Percentiles rank a stretch among this genome's conserved stretches.
Evolutionary conservation across 2,888 invertebrate species (phyloP).

Genomic region (Conops quadrifasciatus): DNA sequence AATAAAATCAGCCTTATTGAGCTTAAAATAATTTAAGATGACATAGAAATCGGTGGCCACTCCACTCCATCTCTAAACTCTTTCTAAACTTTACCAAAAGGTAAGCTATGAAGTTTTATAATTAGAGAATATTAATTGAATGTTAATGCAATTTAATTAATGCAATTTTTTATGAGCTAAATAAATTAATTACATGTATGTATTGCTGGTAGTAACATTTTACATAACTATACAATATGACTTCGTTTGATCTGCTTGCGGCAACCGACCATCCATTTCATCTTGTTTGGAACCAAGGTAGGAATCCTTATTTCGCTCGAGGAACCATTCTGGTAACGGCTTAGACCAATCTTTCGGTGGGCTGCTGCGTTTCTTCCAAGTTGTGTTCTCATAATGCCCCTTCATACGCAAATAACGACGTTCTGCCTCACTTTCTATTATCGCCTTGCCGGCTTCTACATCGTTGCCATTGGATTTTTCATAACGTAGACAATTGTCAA

Average conservation of each 20-base stretch:
- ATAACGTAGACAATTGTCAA: constrained; percentile 78
- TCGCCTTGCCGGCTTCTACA: constrained; percentile 70
- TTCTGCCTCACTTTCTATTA: constrained; percentile 77
- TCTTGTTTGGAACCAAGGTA: constrained; percentile 74
- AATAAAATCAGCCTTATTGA: too few relatives aligned
- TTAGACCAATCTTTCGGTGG: constrained; percentile 86
- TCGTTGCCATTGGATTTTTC: constrained; percentile 68
- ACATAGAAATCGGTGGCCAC: too few relatives aligned
- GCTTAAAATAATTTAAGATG: too few relatives aligned
- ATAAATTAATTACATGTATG: background rate
- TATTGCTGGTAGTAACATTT: background rate
- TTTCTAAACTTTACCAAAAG: too few relatives aligned
- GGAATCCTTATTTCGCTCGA: constrained; percentile 72
- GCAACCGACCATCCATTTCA: constrained; percentile 67
- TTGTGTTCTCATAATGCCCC: constrained; percentile 77
- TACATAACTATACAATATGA: constrained; percentile 58
- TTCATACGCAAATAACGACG: constrained; percentile 72
- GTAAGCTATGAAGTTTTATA: too few relatives aligned
- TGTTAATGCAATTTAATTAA: too few relatives aligned
- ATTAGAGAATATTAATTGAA: too few relatives aligned
- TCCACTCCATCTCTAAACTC: too few relatives aligned
- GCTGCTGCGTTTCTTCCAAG: constrained; percentile 77
- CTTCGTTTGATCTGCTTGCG: constrained; percentile 44
- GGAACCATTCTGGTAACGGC: constrained; percentile 81
- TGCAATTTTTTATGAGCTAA: too few relatives aligned